Percentiles rank a stretch among this genome's conserved stretches.
phyloP scores from a whole-genome alignment of 2,797 vertebrate species.

The Girardinus metallicus region DNA sequence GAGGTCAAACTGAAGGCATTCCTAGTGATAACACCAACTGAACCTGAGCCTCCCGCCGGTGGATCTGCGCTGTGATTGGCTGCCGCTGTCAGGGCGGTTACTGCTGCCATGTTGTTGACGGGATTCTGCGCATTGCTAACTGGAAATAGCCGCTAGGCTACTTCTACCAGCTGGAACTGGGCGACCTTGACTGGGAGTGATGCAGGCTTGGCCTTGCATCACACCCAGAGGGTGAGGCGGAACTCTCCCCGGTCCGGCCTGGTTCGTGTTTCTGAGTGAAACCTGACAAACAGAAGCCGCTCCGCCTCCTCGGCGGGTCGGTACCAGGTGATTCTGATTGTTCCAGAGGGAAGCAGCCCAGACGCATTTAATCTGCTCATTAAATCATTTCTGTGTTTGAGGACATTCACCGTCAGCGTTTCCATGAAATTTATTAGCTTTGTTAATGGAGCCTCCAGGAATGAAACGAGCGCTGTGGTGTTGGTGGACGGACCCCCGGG shows the following conservation, averaged over 20 bases:
- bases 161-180: slow-evolving; percentile 18
- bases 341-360: not conserved
- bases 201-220: not conserved
- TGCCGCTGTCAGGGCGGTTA: not conserved
- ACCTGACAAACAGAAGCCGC: not conserved
- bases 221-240: not conserved
- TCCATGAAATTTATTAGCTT: slow-evolving; percentile 11
- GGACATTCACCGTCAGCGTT: not conserved
- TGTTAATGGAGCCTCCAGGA: slow-evolving; percentile 10
- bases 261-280: slow-evolving; percentile 4
- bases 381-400: slow-evolving; percentile 9
- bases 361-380: not conserved
- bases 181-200: slow-evolving; percentile 5
- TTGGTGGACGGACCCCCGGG: not conserved
- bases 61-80: slow-evolving; percentile 22
- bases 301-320: not conserved
- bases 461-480: not conserved
- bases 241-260: not conserved
- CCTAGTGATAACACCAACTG: not conserved
- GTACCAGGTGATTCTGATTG: not conserved
- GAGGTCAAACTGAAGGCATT: not conserved
- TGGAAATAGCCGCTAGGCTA: slow-evolving; percentile 26
- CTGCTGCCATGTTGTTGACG: slow-evolving; percentile 9
- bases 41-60: slow-evolving; percentile 6
- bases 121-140: slow-evolving; percentile 19